Conservation (phyloP, 2,797 vertebrate species). For the Capromys pilorides region DNA sequence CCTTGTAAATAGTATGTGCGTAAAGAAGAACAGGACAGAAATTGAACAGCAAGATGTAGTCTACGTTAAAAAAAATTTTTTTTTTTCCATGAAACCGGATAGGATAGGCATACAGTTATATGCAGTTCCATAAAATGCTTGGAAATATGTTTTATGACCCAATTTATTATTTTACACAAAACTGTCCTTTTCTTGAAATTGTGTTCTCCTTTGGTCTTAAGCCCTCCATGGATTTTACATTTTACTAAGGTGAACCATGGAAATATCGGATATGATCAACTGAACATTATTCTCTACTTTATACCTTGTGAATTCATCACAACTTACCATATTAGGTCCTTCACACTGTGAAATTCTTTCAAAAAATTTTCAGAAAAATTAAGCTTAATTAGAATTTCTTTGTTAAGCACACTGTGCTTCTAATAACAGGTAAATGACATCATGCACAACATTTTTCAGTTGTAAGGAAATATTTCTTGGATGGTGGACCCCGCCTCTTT, state of each 20-base stretch:
- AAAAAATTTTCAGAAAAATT: constrained; percentile 18
- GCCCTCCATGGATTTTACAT: not conserved
- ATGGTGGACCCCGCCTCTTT: not conserved
- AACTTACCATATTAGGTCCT: not conserved
- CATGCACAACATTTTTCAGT: not conserved
- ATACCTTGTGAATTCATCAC: constrained; percentile 6
- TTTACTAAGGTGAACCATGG: not conserved
- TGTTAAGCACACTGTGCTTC: constrained; percentile 30
- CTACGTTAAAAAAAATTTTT: not conserved
- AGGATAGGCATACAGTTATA: not conserved
- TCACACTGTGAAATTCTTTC: constrained; percentile 47
- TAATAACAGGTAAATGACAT: constrained; percentile 6
- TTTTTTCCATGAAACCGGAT: not conserved
- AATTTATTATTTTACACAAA: not conserved
- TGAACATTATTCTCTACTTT: not conserved
- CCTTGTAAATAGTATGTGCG: not conserved
- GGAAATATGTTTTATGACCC: not conserved
- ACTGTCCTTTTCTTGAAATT: not conserved
- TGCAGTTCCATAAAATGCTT: not conserved
- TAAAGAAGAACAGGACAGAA: constrained; percentile 20
- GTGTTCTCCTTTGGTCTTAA: not conserved
- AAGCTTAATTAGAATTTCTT: not conserved
- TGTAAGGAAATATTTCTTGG: constrained; percentile 19
- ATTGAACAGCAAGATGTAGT: not conserved
- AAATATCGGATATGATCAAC: not conserved